Base-by-base conservation (phyloP, 1,140 invertebrate genomes). In the Habropoda laboriosa region DNA sequence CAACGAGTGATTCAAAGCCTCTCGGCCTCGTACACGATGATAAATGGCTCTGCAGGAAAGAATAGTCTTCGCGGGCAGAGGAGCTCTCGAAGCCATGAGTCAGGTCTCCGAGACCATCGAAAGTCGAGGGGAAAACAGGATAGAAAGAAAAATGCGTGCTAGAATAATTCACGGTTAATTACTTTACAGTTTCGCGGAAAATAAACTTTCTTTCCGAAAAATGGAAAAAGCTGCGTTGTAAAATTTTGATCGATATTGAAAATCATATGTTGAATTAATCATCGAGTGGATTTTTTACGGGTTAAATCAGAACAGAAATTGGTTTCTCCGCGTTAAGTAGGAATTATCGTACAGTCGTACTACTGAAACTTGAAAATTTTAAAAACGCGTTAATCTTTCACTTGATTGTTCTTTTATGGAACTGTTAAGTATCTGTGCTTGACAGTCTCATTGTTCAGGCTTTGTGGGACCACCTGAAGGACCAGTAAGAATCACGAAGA, bases 11-110 rank as follows among this genome's bases (percentile, higher is more conserved):
- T 61, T 79, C 66, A 83, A 83, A 80, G 79, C 78, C 61, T 63
- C 64, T 77, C 57, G 66, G 45, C 40, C 27, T 58, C 18, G 55
- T 30, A n/a, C 47, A 21, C 61, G 81, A 86, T 87, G 81, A 87
- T 87, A 80, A 83, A 87, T 86, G 79, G 74, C 73, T 55, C 40
- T 51, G 8, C 4, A 40, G 47, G 38, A 78, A 78, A 78, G 53
- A 72, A 80, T 78, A 49, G 66, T 72, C 61, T 79, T 81, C 57
- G 45, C 6, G 24, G 53, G 47, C 58, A 47, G 68, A 61, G 35
- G 68, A 79, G 66, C 60, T 81, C 63, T 79, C 58, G 27, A 73
- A 51, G 47, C 57, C 27, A 51, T 40, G 49, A 27, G 42, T n/a
- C 21, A 38, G 32, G 21, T 40, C 1, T 21, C 10, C 10, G 8